Conservation (phyloP, 1,140 invertebrate species). For the Orius laevigatus region DNA sequence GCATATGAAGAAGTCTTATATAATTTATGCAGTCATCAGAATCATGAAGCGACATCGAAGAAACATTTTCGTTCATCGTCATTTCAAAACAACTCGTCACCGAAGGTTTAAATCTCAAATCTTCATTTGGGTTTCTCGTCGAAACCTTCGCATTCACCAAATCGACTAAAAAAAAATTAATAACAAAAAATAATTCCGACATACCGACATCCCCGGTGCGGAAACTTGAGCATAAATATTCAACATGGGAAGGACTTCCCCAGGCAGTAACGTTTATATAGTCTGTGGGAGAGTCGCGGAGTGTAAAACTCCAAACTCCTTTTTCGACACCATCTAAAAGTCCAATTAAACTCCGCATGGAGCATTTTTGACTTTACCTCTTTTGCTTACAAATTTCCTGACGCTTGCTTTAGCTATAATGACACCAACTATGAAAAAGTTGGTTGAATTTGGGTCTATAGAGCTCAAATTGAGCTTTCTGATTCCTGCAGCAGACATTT, state of each 20-base stretch:
- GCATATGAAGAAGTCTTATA: conserved; percentile 33
- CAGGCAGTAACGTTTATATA: conserved; percentile 51
- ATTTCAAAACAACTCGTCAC: conserved; percentile 38
- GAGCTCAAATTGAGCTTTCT: no score
- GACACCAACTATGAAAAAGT: conserved; percentile 19
- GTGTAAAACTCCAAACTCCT: conserved; percentile 48
- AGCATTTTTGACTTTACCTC: conserved; percentile 12
- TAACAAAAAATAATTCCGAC: conserved; percentile 15
- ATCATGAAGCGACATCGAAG: conserved; percentile 36
- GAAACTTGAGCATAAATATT: conserved; percentile 36
- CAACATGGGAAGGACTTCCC: conserved; percentile 40
- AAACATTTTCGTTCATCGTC: conserved; percentile 38
- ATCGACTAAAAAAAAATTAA: conserved; percentile 32
- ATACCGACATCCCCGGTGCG: conserved; percentile 45
- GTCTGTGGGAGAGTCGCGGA: conserved; percentile 46
- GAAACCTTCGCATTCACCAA: conserved; percentile 38
- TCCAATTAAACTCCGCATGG: not conserved
- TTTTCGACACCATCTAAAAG: conserved; percentile 25
- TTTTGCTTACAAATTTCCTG: conserved; percentile 16
- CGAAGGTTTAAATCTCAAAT: conserved; percentile 39
- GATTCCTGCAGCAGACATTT: no score
- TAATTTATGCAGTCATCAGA: conserved; percentile 31
- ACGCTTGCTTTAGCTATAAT: conserved; percentile 20
- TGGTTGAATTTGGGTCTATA: conserved; percentile 7
- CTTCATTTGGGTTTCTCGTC: conserved; percentile 33